Percentiles rank a stretch among this genome's conserved stretches.
phyloP scores from a whole-genome alignment of 1,140 invertebrate genomes.

The Cydia fagiglandana region DNA sequence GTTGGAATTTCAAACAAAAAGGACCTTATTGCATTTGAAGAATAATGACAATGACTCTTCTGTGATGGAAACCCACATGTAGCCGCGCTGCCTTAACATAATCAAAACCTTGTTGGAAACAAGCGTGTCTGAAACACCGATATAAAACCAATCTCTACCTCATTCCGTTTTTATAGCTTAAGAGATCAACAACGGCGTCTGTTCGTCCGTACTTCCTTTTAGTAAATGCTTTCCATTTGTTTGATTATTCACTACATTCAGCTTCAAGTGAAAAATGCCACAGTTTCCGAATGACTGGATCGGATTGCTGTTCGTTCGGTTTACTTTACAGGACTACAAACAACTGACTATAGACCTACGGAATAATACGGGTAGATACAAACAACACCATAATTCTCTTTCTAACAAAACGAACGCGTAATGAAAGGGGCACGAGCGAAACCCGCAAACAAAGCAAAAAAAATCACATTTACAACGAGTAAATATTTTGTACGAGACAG shows the following conservation, averaged over 20 bases:
- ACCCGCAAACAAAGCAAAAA: constrained; percentile 16
- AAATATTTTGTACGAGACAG: neutral
- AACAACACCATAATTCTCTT: constrained; percentile 10
- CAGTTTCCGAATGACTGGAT: neutral
- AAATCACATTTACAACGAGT: neutral
- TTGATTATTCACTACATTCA: constrained; percentile 21
- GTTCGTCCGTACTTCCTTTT: neutral
- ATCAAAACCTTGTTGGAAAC: neutral
- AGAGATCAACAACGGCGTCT: neutral
- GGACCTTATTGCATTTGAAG: too few species aligned
- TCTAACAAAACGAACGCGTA: neutral
- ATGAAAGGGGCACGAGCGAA: constrained; percentile 1
- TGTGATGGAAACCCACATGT: too few species aligned
- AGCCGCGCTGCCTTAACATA: neutral
- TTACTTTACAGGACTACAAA: neutral
- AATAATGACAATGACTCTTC: too few species aligned
- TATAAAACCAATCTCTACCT: constrained; percentile 10
- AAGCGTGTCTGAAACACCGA: neutral
- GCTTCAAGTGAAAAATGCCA: neutral
- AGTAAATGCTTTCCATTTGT: constrained; percentile 26
- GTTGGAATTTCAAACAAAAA: too few species aligned
- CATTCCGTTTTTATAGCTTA: constrained; percentile 12
- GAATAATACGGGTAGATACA: neutral
- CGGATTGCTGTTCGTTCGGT: neutral
- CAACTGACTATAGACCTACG: neutral